Base-by-base conservation (phyloP, 2,888 invertebrate species). In the Azorinus chamasolen region DNA sequence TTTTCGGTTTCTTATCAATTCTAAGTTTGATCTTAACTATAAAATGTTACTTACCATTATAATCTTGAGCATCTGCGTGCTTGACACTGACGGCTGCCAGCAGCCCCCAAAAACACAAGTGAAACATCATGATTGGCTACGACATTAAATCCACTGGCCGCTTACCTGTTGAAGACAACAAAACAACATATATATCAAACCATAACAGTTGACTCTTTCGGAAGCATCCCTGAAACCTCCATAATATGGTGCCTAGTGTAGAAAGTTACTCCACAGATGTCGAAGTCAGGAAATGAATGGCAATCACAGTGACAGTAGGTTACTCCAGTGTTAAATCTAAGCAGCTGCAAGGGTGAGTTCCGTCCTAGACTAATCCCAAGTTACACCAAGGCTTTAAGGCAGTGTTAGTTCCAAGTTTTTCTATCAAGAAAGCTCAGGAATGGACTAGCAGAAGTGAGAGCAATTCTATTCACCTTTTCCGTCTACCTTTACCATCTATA, bases 101-200 rank as follows among this genome's bases (percentile, higher is more conserved):
- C 71, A 77, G 77, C 77, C 71, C 63, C 27, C 46, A 27, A 37
- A 73, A 48, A 53, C 43, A 32, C 32, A 62, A 48, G 54, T 43
- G 24, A 50, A 51, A 66, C 77, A 63, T 66, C 77, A 77, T 77
- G 55, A 54, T 75, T 70, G 32, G 51, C 63, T 68, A 68, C 62
- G 58, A 65, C 72, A 77, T 77, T 74, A 79, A 77, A 68, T 66
- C 77, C 76, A 65, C 65, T 61, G 51, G 66, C 79, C 74, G 74
- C 79, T 82, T 83, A 83, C 83, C 83, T 83, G 73, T 57, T 62
- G 54, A 73, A 80, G 64, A 46, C 25, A 46, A 68, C 43, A 75
- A 59, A 64, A 68, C 57, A 66, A 32, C 55, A 39, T 71, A 55
- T 66, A 71, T 77, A 77, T 63, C 66, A 70, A 77, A 71, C 59